Percentiles rank a stretch among this genome's conserved stretches.
These are phyloP conservation scores for Psilanteris sp. DNA, from an alignment of 1,140 invertebrate genomes.

Conservation along the genomic window DNA sequence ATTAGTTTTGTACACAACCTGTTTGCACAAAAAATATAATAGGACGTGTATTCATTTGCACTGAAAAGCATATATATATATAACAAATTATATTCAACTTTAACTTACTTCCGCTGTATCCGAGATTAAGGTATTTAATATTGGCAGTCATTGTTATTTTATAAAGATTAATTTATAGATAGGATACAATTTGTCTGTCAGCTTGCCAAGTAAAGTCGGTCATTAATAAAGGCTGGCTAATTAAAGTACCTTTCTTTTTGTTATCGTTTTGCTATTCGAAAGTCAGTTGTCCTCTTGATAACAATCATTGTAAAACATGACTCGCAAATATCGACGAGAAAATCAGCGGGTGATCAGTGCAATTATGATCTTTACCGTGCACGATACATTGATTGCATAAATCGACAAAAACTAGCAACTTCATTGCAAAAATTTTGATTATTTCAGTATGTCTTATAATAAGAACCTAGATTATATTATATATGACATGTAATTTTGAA, in stretches of 20 bases:
- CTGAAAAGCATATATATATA: no score
- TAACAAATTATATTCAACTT: no score
- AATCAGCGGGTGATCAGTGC: constrained; percentile 72
- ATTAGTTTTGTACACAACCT: no score
- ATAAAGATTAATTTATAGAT: constrained; percentile 65
- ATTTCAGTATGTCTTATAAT: no score
- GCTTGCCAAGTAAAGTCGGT: constrained; percentile 50
- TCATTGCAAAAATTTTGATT: no score
- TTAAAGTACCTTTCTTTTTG: constrained; percentile 67
- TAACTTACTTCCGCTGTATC: no score
- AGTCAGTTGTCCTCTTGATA: constrained; percentile 63
- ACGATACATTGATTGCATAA: constrained; percentile 33
- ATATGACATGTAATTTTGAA: no score
- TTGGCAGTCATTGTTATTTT: neutral
- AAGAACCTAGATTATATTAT: no score
- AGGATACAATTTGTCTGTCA: constrained; percentile 66
- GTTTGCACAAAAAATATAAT: no score
- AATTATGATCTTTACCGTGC: constrained; percentile 62
- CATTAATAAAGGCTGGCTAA: constrained; percentile 72
- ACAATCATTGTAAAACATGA: constrained; percentile 72
- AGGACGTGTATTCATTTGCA: no score
- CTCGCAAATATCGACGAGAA: constrained; percentile 68
- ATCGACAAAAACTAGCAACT: no score
- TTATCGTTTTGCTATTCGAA: constrained; percentile 56
- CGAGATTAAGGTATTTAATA: no score